Conservation (phyloP, 2,797 vertebrate genomes). For the Rhinoraja longicauda region DNA sequence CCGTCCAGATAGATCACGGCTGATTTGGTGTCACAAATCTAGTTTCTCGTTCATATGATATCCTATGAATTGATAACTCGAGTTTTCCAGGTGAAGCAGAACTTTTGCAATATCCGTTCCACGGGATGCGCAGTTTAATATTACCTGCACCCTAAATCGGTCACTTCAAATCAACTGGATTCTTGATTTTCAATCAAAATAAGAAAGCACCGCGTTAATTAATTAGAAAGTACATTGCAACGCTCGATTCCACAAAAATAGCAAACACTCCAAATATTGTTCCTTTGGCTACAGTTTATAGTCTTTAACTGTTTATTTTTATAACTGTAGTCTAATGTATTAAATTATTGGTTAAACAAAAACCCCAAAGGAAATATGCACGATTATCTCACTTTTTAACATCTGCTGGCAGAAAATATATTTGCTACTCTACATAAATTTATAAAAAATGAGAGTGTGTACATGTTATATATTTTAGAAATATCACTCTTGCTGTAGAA, state of each 20-base stretch:
- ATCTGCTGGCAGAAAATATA: background rate
- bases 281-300: background rate
- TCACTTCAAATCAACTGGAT: background rate
- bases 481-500: background rate
- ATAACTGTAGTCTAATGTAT: background rate
- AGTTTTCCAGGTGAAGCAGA: background rate
- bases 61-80: background rate
- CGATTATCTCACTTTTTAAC: background rate
- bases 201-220: background rate
- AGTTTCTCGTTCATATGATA: too few species aligned
- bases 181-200: background rate
- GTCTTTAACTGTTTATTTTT: background rate
- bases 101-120: background rate
- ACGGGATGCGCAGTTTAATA: background rate
- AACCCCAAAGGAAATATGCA: background rate
- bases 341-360: background rate
- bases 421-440: background rate
- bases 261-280: background rate
- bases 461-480: background rate
- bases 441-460: background rate
- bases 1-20: too few species aligned
- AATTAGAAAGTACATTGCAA: background rate
- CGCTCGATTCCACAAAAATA: background rate
- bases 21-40: too few species aligned
- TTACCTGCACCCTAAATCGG: background rate